phyloP scores from a whole-genome alignment of 1,140 invertebrate genomes.

The Wiebesia pumilae region DNA sequence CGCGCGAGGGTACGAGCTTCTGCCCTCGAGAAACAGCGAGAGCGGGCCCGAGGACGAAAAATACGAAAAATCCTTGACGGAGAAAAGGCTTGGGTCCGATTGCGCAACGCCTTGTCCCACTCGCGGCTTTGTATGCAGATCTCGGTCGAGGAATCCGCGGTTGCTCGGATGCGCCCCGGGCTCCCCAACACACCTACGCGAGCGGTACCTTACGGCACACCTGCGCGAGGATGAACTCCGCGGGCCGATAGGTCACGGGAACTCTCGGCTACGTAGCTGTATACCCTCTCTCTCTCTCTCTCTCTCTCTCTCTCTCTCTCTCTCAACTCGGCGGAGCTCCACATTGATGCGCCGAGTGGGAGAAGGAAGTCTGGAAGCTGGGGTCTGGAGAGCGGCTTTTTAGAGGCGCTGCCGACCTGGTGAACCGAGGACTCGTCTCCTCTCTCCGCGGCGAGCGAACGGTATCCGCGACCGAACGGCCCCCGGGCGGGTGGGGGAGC shows the following conservation, averaged over 20 bases:
- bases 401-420: conserved; percentile 44
- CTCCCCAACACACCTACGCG: not conserved
- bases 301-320: not conserved
- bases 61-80: not conserved
- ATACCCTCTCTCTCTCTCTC: not conserved
- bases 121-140: conserved; percentile 27
- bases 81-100: not conserved
- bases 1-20: not conserved
- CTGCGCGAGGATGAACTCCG: conserved; percentile 13
- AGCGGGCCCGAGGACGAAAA: not conserved
- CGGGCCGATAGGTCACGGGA: conserved; percentile 52
- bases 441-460: conserved; percentile 13
- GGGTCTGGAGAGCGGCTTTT: conserved; percentile 13
- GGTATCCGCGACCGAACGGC: conserved; percentile 40
- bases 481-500: not conserved
- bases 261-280: conserved; percentile 27
- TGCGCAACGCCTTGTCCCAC: not conserved
- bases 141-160: not conserved
- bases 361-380: conserved; percentile 52
- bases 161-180: conserved; percentile 2
- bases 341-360: conserved; percentile 16
- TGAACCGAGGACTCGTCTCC: conserved; percentile 32
- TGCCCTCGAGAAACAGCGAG: not conserved
- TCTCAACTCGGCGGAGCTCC: not conserved
- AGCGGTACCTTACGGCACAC: not conserved